These are phyloP conservation scores for Sciurus vulgaris DNA, from an alignment of 2,797 vertebrate species.

Conservation along the genomic window DNA sequence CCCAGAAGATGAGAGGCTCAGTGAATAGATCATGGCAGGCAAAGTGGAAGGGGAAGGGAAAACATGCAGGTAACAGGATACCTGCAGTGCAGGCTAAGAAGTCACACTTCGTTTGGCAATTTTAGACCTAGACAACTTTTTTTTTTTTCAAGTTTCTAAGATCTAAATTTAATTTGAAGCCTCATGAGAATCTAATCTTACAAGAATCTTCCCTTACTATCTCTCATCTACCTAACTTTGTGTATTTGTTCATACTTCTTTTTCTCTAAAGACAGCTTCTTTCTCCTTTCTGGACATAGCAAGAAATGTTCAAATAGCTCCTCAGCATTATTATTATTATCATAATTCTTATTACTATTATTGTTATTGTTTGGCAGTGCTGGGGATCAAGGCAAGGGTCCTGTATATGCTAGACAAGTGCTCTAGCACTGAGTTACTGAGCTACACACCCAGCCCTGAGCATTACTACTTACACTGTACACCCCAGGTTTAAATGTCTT, in stretches of 20 bases:
- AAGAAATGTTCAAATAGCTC: neutral
- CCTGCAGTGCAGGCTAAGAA: neutral
- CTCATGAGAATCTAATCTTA: neutral
- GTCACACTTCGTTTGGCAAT: neutral
- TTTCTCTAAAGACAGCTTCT: neutral
- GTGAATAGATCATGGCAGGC: neutral
- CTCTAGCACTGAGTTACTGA: neutral
- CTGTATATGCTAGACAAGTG: too few species aligned
- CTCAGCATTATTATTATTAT: neutral
- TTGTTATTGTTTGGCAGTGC: neutral
- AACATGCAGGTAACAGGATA: neutral
- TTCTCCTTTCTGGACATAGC: neutral
- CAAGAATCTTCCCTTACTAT: neutral
- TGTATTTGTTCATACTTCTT: neutral
- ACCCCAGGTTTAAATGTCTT: neutral
- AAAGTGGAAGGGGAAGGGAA: neutral
- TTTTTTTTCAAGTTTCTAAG: neutral
- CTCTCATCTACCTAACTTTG: neutral
- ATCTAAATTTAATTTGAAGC: neutral
- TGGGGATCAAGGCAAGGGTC: neutral
- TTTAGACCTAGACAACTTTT: neutral
- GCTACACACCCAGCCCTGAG: neutral
- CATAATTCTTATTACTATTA: too few species aligned
- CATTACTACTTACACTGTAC: neutral
- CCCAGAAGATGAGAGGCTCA: neutral